Evolutionary conservation across 2,888 invertebrate species (phyloP), one percentile per base, ranked within the genome.

Genomic region (Amiota minor): DNA sequence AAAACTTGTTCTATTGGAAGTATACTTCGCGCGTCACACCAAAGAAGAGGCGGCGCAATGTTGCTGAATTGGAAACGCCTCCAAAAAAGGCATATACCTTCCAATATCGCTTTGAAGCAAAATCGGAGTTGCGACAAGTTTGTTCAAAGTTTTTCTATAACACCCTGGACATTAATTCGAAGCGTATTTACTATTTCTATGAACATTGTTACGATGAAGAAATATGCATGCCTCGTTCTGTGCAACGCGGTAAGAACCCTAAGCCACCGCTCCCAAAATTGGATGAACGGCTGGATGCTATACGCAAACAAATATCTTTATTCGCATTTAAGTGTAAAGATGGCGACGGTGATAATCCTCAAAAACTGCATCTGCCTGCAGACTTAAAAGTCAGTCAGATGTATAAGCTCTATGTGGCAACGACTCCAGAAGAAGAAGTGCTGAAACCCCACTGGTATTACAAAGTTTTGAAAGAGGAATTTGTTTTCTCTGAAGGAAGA

Each of bases 401-500:
- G 74, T 74, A 72, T n/a, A 70, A 65, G 45, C 12, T 49, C 45
- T 74, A 74, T 55, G 18, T n/a, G 1, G 72, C 72, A 59, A 55
- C 23, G 46, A 56, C 49, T 47, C 10, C 46, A 9, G 35, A 56
- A 11, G 14, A 35, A 45, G 16, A 10, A 45, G 61, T 69, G 14
- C 72, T 74, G 1, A 74, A 74, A 14, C 49, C 56, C 11, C 70
- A 72, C 23, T 74, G 74, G 74, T 74, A 72, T 23, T 70, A 49
- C 14, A 74, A 72, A 64, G 18, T 72, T 9, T 71, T 70, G 14
- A 71, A 70, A 3, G 64, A 74, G 16, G 70, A 73, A 20, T 73
- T 73, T 56, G 47, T 12, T 35, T 35, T 35, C 35, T 35, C 35
- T 6, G 35, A 35, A 35, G 35, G 35, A 6, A 35, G 6, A 35